A percentile compares a stretch with the other conserved stretches of the same genome.
phyloP scores from a whole-genome alignment of 1,140 invertebrate species.

The Drosophila tsacasi region DNA sequence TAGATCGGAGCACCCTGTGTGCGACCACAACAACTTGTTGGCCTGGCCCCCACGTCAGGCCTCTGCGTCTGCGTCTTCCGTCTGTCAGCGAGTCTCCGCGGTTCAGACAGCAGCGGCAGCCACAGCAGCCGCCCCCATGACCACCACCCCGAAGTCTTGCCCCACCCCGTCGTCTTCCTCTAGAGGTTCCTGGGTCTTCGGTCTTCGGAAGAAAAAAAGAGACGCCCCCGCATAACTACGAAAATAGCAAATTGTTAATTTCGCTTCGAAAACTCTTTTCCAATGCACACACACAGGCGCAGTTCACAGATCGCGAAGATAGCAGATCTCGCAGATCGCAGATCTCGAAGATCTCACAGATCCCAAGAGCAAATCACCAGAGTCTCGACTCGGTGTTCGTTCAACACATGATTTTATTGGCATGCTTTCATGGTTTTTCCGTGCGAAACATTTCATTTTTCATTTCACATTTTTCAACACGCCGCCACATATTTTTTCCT shows the following conservation, averaged over 20 bases:
- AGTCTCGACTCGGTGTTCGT: slow-evolving; percentile 11
- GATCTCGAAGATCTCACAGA: background rate
- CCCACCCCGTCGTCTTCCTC: background rate
- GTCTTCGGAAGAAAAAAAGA: slow-evolving; percentile 25
- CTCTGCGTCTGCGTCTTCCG: slow-evolving; percentile 23
- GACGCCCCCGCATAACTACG: slow-evolving; percentile 69
- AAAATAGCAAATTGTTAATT: slow-evolving; percentile 83
- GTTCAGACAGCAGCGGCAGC: slow-evolving; percentile 31
- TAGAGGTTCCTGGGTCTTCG: slow-evolving; percentile 6
- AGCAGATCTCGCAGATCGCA: too few species aligned
- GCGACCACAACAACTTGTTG: slow-evolving; percentile 56
- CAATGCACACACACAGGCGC: slow-evolving; percentile 61
- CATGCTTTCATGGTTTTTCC: slow-evolving; percentile 73
- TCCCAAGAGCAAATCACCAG: slow-evolving; percentile 12
- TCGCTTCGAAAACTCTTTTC: slow-evolving; percentile 79
- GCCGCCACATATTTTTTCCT: slow-evolving; percentile 17
- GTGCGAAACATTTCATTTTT: slow-evolving; percentile 57
- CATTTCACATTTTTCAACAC: slow-evolving; percentile 44
- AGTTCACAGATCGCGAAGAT: slow-evolving; percentile 12
- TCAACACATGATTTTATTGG: slow-evolving; percentile 77
- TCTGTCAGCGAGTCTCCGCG: slow-evolving; percentile 58
- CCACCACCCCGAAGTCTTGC: slow-evolving; percentile 6
- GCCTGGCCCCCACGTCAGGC: slow-evolving; percentile 31
- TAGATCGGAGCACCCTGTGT: slow-evolving; percentile 26
- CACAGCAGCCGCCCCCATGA: slow-evolving; percentile 11